Evolutionary conservation across 2,113 vertebrate species (phyloP).

Genomic region (Notechis scutatus): DNA sequence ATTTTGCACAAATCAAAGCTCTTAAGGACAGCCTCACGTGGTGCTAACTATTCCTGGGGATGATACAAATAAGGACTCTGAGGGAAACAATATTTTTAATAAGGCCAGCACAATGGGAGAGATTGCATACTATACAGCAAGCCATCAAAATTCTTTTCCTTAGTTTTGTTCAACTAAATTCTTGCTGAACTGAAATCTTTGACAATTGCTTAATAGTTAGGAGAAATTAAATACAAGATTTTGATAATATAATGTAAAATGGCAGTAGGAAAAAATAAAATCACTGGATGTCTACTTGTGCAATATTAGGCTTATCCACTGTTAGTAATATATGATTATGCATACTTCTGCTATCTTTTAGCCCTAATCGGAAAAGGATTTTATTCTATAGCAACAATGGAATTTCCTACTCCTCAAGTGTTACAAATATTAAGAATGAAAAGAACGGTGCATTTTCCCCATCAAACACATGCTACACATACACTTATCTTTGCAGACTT

Average conservation of each 20-base stretch:
- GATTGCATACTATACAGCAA: neutral
- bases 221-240: neutral
- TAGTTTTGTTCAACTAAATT: neutral
- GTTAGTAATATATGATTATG: slow-evolving; percentile 13
- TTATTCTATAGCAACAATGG: slow-evolving; percentile 10
- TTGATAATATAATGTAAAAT: neutral
- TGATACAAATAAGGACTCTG: neutral
- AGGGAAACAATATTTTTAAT: neutral
- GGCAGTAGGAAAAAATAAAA: neutral
- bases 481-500: slow-evolving; percentile 53
- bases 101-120: neutral
- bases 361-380: slow-evolving; percentile 24
- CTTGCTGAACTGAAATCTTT: neutral
- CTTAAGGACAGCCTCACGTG: neutral
- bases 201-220: neutral
- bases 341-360: slow-evolving; percentile 1
- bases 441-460: slow-evolving; percentile 31
- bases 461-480: slow-evolving; percentile 25
- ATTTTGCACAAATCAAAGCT: neutral
- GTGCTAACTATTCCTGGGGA: neutral
- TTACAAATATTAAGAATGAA: neutral
- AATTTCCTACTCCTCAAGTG: slow-evolving; percentile 22
- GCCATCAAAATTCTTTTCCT: neutral
- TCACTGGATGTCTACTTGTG: neutral
- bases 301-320: neutral